Percentiles rank a stretch among this genome's conserved stretches.
These are phyloP conservation scores for Carterocephalus palaemon DNA, from an alignment of 2,888 invertebrate genomes.

Conservation along the genomic window DNA sequence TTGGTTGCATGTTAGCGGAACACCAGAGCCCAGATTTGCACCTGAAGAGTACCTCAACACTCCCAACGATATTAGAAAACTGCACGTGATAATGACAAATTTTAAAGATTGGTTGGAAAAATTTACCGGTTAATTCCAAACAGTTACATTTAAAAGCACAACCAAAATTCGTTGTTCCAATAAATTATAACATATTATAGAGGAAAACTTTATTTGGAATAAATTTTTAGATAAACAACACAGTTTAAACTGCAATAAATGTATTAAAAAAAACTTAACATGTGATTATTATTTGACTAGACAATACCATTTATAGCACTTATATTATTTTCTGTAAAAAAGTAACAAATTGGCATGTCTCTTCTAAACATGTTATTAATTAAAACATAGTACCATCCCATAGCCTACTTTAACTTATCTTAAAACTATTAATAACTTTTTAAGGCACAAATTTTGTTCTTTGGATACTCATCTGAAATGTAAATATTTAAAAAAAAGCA, in stretches of 20 bases:
- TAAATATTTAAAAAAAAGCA: no score
- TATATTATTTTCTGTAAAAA: no score
- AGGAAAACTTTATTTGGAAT: conserved; percentile 8
- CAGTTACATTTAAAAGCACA: no score
- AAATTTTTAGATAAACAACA: conserved; percentile 1
- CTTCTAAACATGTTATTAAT: no score
- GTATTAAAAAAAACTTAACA: neutral
- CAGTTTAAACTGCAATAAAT: neutral
- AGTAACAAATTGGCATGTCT: no score
- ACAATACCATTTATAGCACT: conserved; percentile 5
- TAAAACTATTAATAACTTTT: neutral
- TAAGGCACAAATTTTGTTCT: conserved; percentile 7
- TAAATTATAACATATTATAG: conserved; percentile 22
- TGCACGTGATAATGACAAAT: conserved; percentile 51
- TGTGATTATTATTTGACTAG: conserved; percentile 5
- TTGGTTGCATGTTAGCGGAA: conserved; percentile 65
- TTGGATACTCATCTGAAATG: no score
- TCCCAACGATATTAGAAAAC: conserved; percentile 51
- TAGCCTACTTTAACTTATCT: conserved; percentile 2
- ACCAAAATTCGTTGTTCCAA: no score
- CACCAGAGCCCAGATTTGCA: conserved; percentile 60
- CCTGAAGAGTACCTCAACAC: conserved; percentile 64
- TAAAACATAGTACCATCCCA: conserved; percentile 2
- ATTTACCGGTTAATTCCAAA: conserved; percentile 47
- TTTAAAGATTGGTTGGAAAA: conserved; percentile 63